Base-by-base conservation (phyloP, 2,113 vertebrate species). In the Silurus glanis region DNA sequence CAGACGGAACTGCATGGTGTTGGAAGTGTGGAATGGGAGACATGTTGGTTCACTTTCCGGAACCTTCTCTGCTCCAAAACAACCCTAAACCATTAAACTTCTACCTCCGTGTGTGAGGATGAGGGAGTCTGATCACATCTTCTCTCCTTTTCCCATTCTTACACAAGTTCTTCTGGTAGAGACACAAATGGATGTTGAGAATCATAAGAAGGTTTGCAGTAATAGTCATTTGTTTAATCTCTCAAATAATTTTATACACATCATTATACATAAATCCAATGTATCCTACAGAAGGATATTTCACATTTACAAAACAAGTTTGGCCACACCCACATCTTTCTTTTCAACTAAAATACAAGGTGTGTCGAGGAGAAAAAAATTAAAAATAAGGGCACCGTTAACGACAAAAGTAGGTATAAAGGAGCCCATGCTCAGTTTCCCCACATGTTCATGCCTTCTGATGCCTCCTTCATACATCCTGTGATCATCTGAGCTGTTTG, bases 251-350 rank as follows among this genome's bases (percentile, higher is more conserved):
- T 61, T 59, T n/a, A n/a, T 51, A 66, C 14, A 55, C 53, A 25
- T 12, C 64, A 81, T 16, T 14, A 1, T n/a, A 86, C 28, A 80
- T 58, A 7, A 59, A 80, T 59, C 59, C 25, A 23, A 4, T 23
- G 64, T 16, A 16, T 37, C 55, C 7, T 56, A 80, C 9, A 85
- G 12, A 85, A 69, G 53, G 61, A 62, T 23, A 56, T 6, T 6
- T 80, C 28, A 56, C 19, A n/a, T 80, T 71, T 85, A 85, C 21
- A 85, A 85, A 79, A 59, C 5, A 58, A 69, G 9, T 85, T 80
- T 69, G n/a, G 45, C 37, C 64, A 69, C 45, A 53, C 45, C 21
- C 76, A 80, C 59, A 28, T 17, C 49, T 10, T 37, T 69, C 0
- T 21, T 58, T 47, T 59, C 9, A 49, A 4, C 23, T 58, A 49